Base-by-base conservation (phyloP, 2,113 vertebrate species). In the Engraulis encrasicolus region DNA sequence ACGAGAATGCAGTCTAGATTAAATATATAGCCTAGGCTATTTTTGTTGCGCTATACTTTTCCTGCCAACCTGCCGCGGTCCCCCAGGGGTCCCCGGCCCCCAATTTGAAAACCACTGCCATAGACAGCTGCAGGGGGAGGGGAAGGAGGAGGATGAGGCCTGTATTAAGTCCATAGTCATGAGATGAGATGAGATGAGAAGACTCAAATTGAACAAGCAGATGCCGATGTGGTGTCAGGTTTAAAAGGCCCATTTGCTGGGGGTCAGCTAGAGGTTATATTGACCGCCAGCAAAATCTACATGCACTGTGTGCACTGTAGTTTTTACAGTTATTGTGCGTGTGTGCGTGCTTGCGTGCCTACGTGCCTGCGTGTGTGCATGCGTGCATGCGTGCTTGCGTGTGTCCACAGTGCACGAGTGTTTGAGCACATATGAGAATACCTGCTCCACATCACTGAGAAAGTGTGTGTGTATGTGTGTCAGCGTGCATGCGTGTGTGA, bases 181-280 rank as follows among this genome's bases (percentile, higher is more conserved):
- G 9, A 27, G 17, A 31, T 34, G 66, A 34, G 66, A 74, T 34
- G 66, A 34, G 66, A 74, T 74, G 27, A 74, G 27, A 74, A 31
- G 66, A 31, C 14, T 34, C 12, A n/a, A 34, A 74, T 74, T 74
- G 66, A 74, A 14, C 66, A 1, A 74, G 66, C 15, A 12, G 27
- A 11, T 31, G 0, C 15, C 2, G 66, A 14, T 15, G 14, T 15
- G 14, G 27, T 34, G 66, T 36, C 66, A 14, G 15, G 66, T 2
- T 12, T 34, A 74, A 74, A 74, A 74, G 66, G 27, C 66, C 31
- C 31, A 14, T 74, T 74, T 74, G 27, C 66, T 34, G 12, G 34
- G n/a, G 66, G 66, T 74, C 66, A 74, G 66, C 31, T 27, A 36
- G 66, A 34, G 23, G 66, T 31, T 74, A 31, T 74, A 74, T 74